These are phyloP conservation scores for Coendou prehensilis DNA, from an alignment of 2,797 vertebrate genomes.

Conservation along the genomic window DNA sequence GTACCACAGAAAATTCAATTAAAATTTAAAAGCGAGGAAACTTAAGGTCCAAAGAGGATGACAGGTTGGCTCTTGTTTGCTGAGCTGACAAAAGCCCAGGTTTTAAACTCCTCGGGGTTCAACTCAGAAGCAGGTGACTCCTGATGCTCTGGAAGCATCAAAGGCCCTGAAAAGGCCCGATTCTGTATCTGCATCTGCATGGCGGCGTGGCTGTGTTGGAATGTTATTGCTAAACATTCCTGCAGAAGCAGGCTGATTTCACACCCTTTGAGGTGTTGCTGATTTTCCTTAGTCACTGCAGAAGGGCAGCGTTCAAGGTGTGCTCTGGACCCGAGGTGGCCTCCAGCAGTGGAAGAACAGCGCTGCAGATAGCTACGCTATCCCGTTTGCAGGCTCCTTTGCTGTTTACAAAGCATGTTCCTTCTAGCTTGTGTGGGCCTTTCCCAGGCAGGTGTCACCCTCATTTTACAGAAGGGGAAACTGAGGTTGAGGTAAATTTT, in stretches of 20 bases:
- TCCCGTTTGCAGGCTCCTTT: background rate
- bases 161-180: background rate
- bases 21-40: background rate
- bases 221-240: background rate
- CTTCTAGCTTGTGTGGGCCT: background rate
- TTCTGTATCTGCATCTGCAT: background rate
- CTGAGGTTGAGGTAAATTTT: slow-evolving; percentile 8
- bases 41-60: background rate
- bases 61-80: background rate
- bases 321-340: background rate
- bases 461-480: slow-evolving; percentile 4
- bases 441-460: background rate
- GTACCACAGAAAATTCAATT: background rate
- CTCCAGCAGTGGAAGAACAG: background rate
- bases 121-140: background rate
- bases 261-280: background rate
- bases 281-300: background rate
- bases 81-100: background rate
- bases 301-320: background rate
- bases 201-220: background rate
- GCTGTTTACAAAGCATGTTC: background rate
- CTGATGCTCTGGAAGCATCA: background rate
- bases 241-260: background rate
- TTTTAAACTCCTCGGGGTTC: background rate
- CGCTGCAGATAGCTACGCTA: background rate